Conservation (phyloP, 2,888 invertebrate species). For the Pycnomerus fuliginosus region DNA sequence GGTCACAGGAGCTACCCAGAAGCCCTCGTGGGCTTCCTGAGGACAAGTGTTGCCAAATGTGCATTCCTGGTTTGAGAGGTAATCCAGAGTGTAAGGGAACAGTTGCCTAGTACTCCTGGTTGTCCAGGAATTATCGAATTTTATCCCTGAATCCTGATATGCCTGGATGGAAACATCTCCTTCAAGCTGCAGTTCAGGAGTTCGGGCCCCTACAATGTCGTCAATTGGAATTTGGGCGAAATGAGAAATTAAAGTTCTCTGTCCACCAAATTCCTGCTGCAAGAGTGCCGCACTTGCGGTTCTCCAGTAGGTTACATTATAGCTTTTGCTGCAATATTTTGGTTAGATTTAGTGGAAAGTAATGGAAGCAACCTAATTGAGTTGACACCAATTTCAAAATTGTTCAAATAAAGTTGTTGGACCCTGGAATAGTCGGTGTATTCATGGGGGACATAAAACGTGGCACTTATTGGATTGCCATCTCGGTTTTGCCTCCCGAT, state of each 20-base stretch:
- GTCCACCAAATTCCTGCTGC: constrained; percentile 47
- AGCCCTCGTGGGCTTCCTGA: constrained; percentile 57
- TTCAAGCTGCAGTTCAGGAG: constrained; percentile 59
- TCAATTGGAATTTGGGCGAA: constrained; percentile 47
- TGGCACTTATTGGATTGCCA: constrained; percentile 61
- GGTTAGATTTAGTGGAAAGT: no score
- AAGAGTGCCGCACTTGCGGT: constrained; percentile 38
- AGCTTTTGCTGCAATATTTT: constrained; percentile 32
- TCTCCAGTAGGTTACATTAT: constrained; percentile 43
- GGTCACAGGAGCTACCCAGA: constrained; percentile 69
- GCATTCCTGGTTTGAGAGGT: constrained; percentile 59
- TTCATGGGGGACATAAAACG: constrained; percentile 72
- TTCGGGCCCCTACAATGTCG: constrained; percentile 49
- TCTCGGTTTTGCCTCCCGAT: constrained; percentile 62
- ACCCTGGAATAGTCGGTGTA: constrained; percentile 61
- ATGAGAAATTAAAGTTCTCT: constrained; percentile 42
- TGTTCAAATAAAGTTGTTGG: constrained; percentile 59
- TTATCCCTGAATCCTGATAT: constrained; percentile 54
- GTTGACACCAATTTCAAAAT: constrained; percentile 70
- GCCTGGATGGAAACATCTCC: constrained; percentile 62
- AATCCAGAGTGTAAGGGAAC: constrained; percentile 72
- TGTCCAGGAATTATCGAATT: constrained; percentile 66
- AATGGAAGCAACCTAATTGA: constrained; percentile 57
- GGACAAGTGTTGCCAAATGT: constrained; percentile 58
- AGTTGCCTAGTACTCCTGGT: constrained; percentile 55